Evolutionary conservation across 2,113 vertebrate genomes (phyloP), one percentile per base, ranked within the genome.

Genomic region (Halcyon senegalensis): DNA sequence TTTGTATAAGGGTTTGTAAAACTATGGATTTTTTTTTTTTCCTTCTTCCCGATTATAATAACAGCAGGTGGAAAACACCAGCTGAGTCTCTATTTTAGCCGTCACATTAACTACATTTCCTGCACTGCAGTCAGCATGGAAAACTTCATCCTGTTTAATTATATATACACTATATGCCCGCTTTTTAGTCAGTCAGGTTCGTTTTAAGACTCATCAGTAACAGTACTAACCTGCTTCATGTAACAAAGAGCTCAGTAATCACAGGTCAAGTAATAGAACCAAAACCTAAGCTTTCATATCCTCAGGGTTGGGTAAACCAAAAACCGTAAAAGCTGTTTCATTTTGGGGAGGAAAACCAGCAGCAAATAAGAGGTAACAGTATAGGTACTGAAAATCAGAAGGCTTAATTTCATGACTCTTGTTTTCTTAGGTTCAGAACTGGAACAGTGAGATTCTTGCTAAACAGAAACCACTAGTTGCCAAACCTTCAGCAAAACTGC

Each of bases 401-500:
- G 41, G 37, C 44, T 53, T 85, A 4, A 93, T 84, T 93, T 73
- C 59, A 13, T 88, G 79, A 94, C 89, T 94, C 50, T 96, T 91
- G 94, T 94, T 95, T 91, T 97, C 93, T 41, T 97, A 99, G 99
- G 98, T 98, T 97, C 99, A 98, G 62, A 99, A 99, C 96, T 99
- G 99, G 99, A 99, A 96, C 96, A 99, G 98, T 91, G 99, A 99
- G 92, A 98, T 99, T 97, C 98, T 99, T 89, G 98, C 97, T 92
- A 99, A 99, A 94, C 99, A 99, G 95, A 99, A 99, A 94, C 98
- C 98, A 28, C 96, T 98, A 21, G 64, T 99, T 95, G 97, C 97
- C 63, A 99, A 99, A 96, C 97, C 97, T 92, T 99, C 99, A 92
- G 98, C 99, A 92, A 99, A 99, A 97, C 98, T 99, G n/a, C 99